Conservation (phyloP, 2,113 vertebrate genomes). For the Thamnaconus septentrionalis region DNA sequence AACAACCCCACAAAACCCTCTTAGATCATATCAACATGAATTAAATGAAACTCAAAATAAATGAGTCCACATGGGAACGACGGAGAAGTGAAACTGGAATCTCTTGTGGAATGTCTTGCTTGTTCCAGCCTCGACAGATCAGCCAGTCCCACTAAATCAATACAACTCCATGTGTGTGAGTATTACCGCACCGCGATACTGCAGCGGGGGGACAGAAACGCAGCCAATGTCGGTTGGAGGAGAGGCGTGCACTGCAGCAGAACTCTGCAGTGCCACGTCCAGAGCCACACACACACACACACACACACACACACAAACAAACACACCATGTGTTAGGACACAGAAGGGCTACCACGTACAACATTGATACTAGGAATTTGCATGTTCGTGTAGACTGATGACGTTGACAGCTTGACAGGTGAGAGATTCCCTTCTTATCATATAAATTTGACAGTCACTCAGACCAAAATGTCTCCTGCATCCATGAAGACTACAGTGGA, state of each 20-base stretch:
- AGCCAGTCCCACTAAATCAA: conserved; percentile 22
- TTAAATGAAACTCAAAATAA: too few species aligned
- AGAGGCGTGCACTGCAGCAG: conserved; percentile 56
- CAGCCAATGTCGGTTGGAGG: conserved; percentile 24
- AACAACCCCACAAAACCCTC: neutral
- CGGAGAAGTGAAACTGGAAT: too few species aligned
- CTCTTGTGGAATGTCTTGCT: neutral
- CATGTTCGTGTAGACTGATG: conserved; percentile 12
- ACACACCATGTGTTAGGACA: too few species aligned
- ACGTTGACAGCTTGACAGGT: conserved; percentile 12
- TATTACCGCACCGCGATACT: conserved; percentile 29
- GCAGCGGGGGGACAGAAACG: conserved; percentile 43
- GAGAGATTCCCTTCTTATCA: conserved; percentile 53
- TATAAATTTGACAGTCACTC: conserved; percentile 20
- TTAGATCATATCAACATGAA: too few species aligned
- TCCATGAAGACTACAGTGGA: conserved; percentile 14
- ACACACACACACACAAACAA: too few species aligned
- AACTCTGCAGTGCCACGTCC: conserved; percentile 51
- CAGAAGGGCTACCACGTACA: neutral
- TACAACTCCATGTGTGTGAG: conserved; percentile 15
- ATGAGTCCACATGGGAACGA: too few species aligned
- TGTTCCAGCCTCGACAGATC: neutral
- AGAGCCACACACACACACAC: too few species aligned
- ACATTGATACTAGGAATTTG: neutral
- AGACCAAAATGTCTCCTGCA: conserved; percentile 14